phyloP scores from a whole-genome alignment of 2,888 invertebrate species.

The Chrysodeixis includens region DNA sequence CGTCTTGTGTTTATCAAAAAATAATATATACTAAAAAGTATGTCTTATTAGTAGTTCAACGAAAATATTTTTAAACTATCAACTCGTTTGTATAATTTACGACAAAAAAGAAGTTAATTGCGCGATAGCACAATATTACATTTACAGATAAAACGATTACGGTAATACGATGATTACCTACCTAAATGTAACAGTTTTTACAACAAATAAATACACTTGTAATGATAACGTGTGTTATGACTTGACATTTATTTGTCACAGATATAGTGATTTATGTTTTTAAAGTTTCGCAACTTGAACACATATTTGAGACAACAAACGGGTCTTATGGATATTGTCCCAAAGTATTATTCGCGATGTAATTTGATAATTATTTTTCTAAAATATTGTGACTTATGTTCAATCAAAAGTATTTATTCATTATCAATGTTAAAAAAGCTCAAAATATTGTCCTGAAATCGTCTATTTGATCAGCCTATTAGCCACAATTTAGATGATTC shows the following conservation, averaged over 20 bases:
- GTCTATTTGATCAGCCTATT: no score
- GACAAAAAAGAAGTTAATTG: neutral
- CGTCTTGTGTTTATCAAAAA: no score
- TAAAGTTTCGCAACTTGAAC: no score
- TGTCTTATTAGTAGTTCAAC: neutral
- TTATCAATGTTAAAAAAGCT: no score
- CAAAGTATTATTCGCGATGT: no score
- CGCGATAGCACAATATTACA: neutral
- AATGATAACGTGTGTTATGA: neutral
- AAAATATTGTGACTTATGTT: neutral
- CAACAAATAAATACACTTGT: neutral
- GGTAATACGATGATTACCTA: conserved; percentile 5
- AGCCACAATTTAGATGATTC: no score
- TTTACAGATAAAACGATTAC: neutral
- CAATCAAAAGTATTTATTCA: neutral
- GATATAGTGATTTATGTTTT: no score
- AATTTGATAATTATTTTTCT: no score
- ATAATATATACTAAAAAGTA: no score
- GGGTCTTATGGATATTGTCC: no score
- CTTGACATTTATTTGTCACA: neutral
- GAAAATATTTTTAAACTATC: neutral
- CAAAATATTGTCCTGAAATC: no score
- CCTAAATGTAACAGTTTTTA: neutral
- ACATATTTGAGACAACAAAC: no score
- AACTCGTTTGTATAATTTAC: neutral